phyloP scores from a whole-genome alignment of 2,888 invertebrate genomes.

The Leptarthrus brevirostris region DNA sequence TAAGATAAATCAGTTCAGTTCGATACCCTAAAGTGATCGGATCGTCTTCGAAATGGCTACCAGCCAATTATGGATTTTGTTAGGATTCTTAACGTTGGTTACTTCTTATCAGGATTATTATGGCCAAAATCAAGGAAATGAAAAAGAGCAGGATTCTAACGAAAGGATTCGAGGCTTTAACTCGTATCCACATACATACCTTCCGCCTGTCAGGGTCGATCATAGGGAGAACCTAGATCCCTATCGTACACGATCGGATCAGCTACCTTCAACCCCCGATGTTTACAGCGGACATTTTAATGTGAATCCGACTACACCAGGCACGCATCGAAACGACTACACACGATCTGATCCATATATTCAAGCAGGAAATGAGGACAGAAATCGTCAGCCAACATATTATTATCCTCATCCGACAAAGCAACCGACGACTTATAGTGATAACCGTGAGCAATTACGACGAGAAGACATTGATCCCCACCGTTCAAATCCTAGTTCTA shows the following conservation, averaged over 20 bases:
- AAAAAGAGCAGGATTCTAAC: not conserved
- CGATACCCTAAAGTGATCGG: not conserved
- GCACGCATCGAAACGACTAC: no score
- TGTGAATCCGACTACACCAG: no score
- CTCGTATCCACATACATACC: not conserved
- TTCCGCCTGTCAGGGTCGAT: not conserved
- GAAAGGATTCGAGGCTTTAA: not conserved
- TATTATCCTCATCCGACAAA: no score
- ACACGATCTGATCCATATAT: no score
- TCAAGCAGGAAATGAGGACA: no score
- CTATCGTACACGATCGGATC: no score
- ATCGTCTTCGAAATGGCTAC: not conserved
- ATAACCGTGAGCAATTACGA: not conserved
- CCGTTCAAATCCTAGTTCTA: not conserved
- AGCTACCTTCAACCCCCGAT: no score
- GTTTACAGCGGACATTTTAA: not conserved
- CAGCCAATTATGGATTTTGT: not conserved
- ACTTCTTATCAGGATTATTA: slow-evolving; percentile 12
- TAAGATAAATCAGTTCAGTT: slow-evolving; percentile 5
- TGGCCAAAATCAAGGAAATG: not conserved
- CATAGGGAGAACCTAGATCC: no score
- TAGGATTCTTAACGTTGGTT: not conserved
- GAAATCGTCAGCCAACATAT: no score
- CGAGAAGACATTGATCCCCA: not conserved
- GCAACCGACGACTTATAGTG: no score